A percentile compares a stretch with the other conserved stretches of the same genome.
Conservation (phyloP, 2,888 invertebrate species). For the Leptopilina drosophilae region DNA sequence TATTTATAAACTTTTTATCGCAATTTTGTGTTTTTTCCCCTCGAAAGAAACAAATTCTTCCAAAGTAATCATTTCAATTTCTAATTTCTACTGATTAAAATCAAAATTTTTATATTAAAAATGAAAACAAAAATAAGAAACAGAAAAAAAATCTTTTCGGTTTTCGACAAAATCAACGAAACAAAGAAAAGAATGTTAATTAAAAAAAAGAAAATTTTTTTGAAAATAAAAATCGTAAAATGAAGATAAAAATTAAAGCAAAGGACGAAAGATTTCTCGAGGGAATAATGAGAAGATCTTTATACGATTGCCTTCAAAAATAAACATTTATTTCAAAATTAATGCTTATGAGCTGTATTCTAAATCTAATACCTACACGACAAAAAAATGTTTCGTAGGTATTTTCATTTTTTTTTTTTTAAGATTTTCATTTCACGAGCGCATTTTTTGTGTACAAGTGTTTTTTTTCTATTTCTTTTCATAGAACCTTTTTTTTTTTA, state of each 20-base stretch:
- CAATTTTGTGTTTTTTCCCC: too few species aligned
- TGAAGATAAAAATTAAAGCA: conserved; percentile 20
- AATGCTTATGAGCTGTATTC: conserved; percentile 74
- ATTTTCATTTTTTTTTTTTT: conserved; percentile 52
- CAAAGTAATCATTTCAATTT: too few species aligned
- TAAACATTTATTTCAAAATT: conserved; percentile 77
- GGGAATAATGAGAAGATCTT: conserved; percentile 53
- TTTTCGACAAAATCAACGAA: too few species aligned
- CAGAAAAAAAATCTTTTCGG: too few species aligned
- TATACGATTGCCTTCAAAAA: conserved; percentile 74
- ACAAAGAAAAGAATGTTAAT: too few species aligned
- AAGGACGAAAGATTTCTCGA: background rate
- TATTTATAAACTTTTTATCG: too few species aligned
- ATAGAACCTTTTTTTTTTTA: conserved; percentile 57
- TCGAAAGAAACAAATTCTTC: too few species aligned
- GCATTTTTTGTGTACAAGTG: conserved; percentile 63
- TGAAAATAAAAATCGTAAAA: conserved; percentile 41
- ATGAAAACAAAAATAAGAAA: too few species aligned
- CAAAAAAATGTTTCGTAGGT: conserved; percentile 66
- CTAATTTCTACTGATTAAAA: too few species aligned
- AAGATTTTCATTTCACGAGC: conserved; percentile 60
- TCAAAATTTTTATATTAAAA: too few species aligned
- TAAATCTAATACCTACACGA: conserved; percentile 72
- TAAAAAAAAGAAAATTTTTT: conserved; percentile 25
- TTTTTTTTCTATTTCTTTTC: conserved; percentile 45